These are phyloP conservation scores for Neotragus moschatus DNA, from an alignment of 2,113 vertebrate species.

Conservation along the genomic window DNA sequence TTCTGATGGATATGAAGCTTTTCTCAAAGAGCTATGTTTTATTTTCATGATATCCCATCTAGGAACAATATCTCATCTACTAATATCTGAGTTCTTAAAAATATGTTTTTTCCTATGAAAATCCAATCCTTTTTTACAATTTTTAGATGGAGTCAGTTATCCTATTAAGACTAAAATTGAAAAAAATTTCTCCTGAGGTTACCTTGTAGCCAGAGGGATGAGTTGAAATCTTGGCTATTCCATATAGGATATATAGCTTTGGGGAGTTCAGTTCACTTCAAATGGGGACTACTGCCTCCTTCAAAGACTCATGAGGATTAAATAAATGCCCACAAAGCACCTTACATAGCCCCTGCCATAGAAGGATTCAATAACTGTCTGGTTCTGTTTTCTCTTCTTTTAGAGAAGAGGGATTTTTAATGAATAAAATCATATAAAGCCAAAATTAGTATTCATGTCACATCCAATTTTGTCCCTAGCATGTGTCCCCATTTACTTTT, in stretches of 20 bases:
- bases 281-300: not conserved
- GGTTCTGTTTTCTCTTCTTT: constrained; percentile 29
- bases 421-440: constrained; percentile 74
- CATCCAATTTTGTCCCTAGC: constrained; percentile 81
- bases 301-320: not conserved
- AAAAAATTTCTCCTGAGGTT: not conserved
- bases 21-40: not conserved
- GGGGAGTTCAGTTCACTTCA: not conserved
- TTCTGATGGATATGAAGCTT: not conserved
- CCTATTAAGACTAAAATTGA: not conserved
- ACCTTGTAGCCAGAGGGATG: not conserved
- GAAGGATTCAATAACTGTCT: not conserved
- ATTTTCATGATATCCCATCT: not conserved
- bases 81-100: not conserved
- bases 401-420: constrained; percentile 61
- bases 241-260: not conserved
- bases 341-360: not conserved
- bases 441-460: constrained; percentile 87
- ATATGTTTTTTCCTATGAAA: not conserved
- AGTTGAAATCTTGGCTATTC: not conserved
- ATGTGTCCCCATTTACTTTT: constrained; percentile 80
- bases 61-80: not conserved
- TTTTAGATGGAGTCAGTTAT: not conserved
- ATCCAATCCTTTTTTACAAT: not conserved
- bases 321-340: not conserved